These are phyloP conservation scores for Volucella bombylans DNA, from an alignment of 2,888 invertebrate genomes.

Conservation along the genomic window DNA sequence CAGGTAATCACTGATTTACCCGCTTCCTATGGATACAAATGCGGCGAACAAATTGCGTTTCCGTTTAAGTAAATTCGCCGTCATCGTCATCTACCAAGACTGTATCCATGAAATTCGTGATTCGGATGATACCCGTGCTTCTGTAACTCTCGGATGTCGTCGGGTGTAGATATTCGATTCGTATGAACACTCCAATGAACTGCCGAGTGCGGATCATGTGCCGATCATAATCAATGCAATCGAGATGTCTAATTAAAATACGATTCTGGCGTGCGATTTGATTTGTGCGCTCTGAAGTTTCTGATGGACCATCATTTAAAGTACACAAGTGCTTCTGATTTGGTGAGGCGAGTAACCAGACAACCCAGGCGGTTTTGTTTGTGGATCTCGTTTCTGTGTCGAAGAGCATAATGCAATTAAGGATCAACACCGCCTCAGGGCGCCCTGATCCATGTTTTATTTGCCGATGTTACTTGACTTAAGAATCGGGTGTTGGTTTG, in stretches of 20 bases:
- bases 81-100: conserved; percentile 26
- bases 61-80: conserved; percentile 67
- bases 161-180: conserved; percentile 14
- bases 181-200: neutral
- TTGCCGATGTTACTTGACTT: conserved; percentile 61
- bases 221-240: conserved; percentile 71
- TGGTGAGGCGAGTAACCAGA: neutral
- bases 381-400: conserved; percentile 7
- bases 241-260: conserved; percentile 71
- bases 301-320: neutral
- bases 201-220: conserved; percentile 71
- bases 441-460: conserved; percentile 65
- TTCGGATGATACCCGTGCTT: neutral
- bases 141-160: neutral
- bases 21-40: conserved; percentile 67
- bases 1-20: conserved; percentile 67
- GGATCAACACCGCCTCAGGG: conserved; percentile 57
- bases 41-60: conserved; percentile 70
- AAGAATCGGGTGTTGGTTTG: conserved; percentile 29
- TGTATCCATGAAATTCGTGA: neutral
- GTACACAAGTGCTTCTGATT: conserved; percentile 18
- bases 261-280: conserved; percentile 61
- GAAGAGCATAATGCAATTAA: conserved; percentile 62
- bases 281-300: conserved; percentile 24
- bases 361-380: conserved; percentile 17